These are phyloP conservation scores for Emys orbicularis DNA, from an alignment of 2,797 vertebrate genomes.

Conservation along the genomic window DNA sequence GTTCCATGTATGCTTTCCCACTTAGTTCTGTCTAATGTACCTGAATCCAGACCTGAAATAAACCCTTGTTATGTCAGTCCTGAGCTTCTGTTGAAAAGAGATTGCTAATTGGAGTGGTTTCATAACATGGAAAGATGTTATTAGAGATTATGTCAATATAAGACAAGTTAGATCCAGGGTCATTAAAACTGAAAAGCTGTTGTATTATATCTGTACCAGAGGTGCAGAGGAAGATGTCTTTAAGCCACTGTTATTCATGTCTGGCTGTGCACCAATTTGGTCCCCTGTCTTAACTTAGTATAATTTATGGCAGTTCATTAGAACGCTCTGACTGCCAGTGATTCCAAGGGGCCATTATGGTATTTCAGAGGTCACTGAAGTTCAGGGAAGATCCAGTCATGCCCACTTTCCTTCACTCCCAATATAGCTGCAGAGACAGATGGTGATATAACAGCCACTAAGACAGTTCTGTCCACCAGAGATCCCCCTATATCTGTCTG, in stretches of 20 bases:
- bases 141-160: background rate
- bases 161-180: background rate
- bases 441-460: background rate
- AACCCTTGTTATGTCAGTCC: background rate
- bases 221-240: background rate
- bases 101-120: background rate
- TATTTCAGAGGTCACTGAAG: background rate
- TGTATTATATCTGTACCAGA: background rate
- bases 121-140: background rate
- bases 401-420: rapidly evolving
- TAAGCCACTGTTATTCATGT: background rate
- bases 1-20: background rate
- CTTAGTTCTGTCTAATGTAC: background rate
- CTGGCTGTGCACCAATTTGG: background rate
- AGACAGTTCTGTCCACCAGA: background rate
- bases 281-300: background rate
- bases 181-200: background rate
- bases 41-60: background rate
- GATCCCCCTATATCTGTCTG: background rate
- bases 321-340: background rate
- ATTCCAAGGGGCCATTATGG: rapidly evolving
- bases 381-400: background rate
- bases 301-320: too few species aligned
- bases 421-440: background rate
- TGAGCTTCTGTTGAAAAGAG: background rate